Evolutionary conservation across 2,888 invertebrate genomes (phyloP).

Genomic region (Phaedon cochleariae): DNA sequence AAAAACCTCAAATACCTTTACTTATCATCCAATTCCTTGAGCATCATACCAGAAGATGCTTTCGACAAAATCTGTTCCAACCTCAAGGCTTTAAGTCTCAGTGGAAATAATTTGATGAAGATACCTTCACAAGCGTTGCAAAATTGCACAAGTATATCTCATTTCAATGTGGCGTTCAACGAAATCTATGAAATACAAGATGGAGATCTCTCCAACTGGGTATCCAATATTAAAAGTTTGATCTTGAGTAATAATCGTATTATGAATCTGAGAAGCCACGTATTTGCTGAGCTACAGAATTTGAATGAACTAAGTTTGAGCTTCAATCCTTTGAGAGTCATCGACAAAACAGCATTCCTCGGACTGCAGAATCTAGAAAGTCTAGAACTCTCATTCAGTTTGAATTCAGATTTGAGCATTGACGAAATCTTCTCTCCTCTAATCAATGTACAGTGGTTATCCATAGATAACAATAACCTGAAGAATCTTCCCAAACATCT

Average conservation of each 20-base stretch:
- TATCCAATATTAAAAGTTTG: slow-evolving; percentile 79
- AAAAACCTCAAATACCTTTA: slow-evolving; percentile 81
- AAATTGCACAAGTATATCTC: slow-evolving; percentile 79
- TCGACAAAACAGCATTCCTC: slow-evolving; percentile 82
- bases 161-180: slow-evolving; percentile 90
- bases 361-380: slow-evolving; percentile 81
- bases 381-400: slow-evolving; percentile 74
- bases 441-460: slow-evolving; percentile 80
- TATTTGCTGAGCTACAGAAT: slow-evolving; percentile 77
- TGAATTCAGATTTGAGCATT: slow-evolving; percentile 69
- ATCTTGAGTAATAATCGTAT: slow-evolving; percentile 86
- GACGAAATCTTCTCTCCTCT: slow-evolving; percentile 77
- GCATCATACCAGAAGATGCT: slow-evolving; percentile 71
- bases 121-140: slow-evolving; percentile 76
- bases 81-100: slow-evolving; percentile 80
- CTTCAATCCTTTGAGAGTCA: slow-evolving; percentile 86
- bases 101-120: slow-evolving; percentile 80
- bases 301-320: slow-evolving; percentile 90
- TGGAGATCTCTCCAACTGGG: slow-evolving; percentile 82
- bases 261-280: slow-evolving; percentile 74
- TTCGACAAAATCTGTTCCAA: slow-evolving; percentile 67
- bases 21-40: slow-evolving; percentile 80
- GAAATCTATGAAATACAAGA: slow-evolving; percentile 80
- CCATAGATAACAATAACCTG: slow-evolving; percentile 88
- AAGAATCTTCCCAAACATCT: slow-evolving; percentile 77